Conservation (phyloP, 2,888 invertebrate genomes). For the Tachina fera region DNA sequence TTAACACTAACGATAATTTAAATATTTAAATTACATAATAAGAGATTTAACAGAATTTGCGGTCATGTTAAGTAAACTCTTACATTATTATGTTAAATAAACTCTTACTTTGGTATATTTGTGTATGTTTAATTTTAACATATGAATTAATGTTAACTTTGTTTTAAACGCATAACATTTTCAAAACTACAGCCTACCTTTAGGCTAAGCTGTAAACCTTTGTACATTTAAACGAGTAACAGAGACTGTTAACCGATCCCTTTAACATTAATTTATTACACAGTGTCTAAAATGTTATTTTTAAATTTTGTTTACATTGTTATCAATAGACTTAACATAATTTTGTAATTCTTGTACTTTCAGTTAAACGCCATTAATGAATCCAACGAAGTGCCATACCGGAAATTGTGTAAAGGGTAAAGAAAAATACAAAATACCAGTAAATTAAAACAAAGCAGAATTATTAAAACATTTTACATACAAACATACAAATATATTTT, state of each 20-base stretch:
- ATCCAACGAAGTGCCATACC: conserved; percentile 76
- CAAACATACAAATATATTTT: conserved; percentile 53
- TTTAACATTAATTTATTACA: not conserved
- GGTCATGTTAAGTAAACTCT: too few relatives aligned
- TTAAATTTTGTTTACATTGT: not conserved
- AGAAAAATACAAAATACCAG: conserved; percentile 54
- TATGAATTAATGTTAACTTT: too few relatives aligned
- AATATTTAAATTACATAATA: too few relatives aligned
- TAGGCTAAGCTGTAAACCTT: conserved; percentile 3
- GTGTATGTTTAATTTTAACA: too few relatives aligned
- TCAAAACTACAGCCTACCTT: conserved; percentile 6
- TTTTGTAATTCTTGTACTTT: conserved; percentile 56
- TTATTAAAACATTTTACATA: conserved; percentile 56
- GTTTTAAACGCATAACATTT: too few relatives aligned
- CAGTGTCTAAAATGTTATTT: conserved; percentile 1
- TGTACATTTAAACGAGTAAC: not conserved
- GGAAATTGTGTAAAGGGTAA: conserved; percentile 59
- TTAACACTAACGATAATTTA: too few relatives aligned
- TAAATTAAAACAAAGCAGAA: conserved; percentile 41
- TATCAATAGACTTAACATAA: not conserved
- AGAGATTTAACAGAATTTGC: too few relatives aligned
- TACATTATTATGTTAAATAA: too few relatives aligned
- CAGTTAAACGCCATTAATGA: conserved; percentile 75
- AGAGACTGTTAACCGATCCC: not conserved
- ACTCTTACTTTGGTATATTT: too few relatives aligned